Evolutionary conservation across 2,797 vertebrate species (phyloP).

Genomic region (Dicrostonyx torquatus): DNA sequence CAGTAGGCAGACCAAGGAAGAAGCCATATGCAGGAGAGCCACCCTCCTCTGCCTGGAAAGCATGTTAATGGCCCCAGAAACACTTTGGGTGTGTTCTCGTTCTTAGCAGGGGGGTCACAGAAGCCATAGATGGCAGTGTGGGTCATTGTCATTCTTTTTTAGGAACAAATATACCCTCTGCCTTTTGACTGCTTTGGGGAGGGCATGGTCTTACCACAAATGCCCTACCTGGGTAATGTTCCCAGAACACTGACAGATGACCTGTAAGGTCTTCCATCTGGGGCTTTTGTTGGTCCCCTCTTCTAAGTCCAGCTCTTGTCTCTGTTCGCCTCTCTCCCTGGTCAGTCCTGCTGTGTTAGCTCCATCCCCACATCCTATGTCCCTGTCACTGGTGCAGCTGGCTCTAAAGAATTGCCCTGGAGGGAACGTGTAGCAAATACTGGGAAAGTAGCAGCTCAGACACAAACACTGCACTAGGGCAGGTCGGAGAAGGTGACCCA

Average conservation of each 20-base stretch:
- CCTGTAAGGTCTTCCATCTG: background rate
- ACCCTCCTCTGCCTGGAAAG: background rate
- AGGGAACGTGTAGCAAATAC: background rate
- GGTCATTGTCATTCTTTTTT: background rate
- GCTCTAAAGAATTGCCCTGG: background rate
- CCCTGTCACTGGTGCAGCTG: background rate
- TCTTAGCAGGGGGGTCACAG: background rate
- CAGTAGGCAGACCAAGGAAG: background rate
- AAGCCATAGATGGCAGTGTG: background rate
- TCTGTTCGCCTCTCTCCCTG: background rate
- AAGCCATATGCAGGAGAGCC: background rate
- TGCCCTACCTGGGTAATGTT: background rate
- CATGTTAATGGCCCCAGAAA: background rate
- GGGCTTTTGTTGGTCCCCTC: accelerated
- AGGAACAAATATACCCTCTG: background rate
- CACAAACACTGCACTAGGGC: accelerated
- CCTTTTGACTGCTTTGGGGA: background rate
- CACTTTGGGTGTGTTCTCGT: accelerated
- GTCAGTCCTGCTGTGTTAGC: background rate
- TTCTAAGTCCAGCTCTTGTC: too few species aligned
- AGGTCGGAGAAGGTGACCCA: accelerated
- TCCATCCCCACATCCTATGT: accelerated
- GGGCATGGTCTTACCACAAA: too few species aligned
- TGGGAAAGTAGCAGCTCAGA: background rate
- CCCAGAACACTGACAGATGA: too few species aligned